These are phyloP conservation scores for Procavia capensis DNA, from an alignment of 2,113 vertebrate genomes.

Conservation along the genomic window DNA sequence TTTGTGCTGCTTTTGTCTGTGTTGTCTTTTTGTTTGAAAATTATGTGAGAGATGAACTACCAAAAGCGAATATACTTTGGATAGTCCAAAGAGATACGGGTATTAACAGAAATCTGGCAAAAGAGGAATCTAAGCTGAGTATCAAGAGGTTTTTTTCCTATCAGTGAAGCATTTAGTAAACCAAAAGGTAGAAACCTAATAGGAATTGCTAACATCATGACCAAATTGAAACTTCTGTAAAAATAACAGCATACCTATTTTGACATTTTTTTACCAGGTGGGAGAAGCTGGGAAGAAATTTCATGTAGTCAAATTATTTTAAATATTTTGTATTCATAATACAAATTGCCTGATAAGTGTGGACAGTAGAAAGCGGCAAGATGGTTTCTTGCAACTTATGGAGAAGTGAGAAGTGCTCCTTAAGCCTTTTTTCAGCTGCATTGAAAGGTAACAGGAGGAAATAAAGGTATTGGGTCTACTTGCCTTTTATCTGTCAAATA, in stretches of 20 bases:
- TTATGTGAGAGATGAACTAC: constrained; percentile 54
- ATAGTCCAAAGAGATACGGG: constrained; percentile 44
- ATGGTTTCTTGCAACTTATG: not conserved
- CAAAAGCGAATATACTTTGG: constrained; percentile 39
- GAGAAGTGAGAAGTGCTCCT: not conserved
- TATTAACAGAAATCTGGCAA: constrained; percentile 20
- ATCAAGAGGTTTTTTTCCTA: not conserved
- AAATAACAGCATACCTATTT: not conserved
- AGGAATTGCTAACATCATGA: constrained; percentile 43
- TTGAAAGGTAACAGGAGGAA: not conserved
- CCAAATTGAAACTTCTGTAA: constrained; percentile 43
- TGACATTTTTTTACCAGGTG: not conserved
- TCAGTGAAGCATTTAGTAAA: not conserved
- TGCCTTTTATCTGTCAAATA: not conserved
- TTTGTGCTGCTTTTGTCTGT: constrained; percentile 57
- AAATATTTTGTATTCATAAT: constrained; percentile 18
- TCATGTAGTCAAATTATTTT: constrained; percentile 16
- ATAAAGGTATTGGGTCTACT: not conserved
- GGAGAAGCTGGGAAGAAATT: not conserved
- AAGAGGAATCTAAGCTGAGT: constrained; percentile 51
- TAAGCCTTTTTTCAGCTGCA: not conserved
- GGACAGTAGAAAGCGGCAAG: not conserved
- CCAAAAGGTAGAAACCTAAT: not conserved
- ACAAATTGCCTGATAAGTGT: not conserved
- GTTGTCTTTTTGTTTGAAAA: constrained; percentile 74